Evolutionary conservation across 2,113 vertebrate genomes (phyloP).

Genomic region (Otus sunia): DNA sequence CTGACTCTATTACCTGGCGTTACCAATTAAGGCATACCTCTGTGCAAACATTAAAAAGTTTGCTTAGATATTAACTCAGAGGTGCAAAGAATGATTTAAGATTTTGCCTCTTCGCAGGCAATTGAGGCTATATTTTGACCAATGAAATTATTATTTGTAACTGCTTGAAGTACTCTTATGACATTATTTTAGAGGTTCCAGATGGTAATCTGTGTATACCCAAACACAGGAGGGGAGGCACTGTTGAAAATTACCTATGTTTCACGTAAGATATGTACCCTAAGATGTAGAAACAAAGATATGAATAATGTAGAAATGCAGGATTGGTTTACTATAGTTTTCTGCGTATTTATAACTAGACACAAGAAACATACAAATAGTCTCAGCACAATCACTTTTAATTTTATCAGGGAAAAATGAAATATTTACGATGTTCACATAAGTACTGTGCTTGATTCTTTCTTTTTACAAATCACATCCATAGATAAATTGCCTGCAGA

Average conservation of each 20-base stretch:
- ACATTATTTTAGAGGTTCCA: background rate
- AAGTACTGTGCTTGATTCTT: background rate
- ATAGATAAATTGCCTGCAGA: background rate
- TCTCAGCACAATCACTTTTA: background rate
- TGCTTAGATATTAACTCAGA: background rate
- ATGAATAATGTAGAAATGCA: background rate
- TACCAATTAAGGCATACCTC: background rate
- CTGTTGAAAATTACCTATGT: background rate
- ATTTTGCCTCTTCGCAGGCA: background rate
- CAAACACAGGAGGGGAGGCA: background rate
- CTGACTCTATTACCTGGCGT: background rate
- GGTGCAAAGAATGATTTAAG: background rate
- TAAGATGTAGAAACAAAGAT: background rate
- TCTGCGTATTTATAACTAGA: background rate
- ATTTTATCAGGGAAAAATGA: background rate
- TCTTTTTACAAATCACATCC: background rate
- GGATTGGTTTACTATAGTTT: background rate
- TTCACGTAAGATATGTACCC: background rate
- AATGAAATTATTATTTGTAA: background rate
- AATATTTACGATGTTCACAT: background rate
- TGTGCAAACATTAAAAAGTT: background rate
- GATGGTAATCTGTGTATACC: background rate
- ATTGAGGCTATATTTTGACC: background rate
- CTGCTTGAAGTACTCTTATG: background rate
- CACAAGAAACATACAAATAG: background rate